Evolutionary conservation across 2,113 vertebrate genomes (phyloP).

Genomic region (Phaethornis superciliosus): DNA sequence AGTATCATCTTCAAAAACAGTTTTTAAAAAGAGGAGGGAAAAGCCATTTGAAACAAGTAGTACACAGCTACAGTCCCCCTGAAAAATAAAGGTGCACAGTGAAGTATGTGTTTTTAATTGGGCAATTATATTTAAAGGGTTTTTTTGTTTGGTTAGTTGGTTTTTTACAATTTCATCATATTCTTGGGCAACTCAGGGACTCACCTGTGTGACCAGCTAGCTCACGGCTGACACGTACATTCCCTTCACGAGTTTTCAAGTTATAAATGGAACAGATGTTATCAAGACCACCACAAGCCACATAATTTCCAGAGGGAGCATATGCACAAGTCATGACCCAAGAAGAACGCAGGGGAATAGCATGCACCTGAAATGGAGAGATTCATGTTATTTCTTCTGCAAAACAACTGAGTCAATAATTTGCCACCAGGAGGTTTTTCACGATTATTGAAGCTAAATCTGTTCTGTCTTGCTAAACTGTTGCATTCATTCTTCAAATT

Average conservation of each 20-base stretch:
- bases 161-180: background rate
- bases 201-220: slow-evolving; percentile 97
- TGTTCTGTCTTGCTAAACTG: too few species aligned
- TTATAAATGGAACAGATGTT: slow-evolving; percentile 99
- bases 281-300: slow-evolving; percentile 97
- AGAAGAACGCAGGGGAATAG: slow-evolving; percentile 96
- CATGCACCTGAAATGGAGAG: slow-evolving; percentile 85
- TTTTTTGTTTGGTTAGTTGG: too few species aligned
- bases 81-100: background rate
- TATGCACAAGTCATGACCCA: slow-evolving; percentile 99
- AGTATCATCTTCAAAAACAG: background rate
- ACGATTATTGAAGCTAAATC: too few species aligned
- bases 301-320: slow-evolving; percentile 97
- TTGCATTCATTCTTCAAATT: too few species aligned
- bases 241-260: slow-evolving; percentile 98
- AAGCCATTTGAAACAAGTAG: background rate
- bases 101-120: fast-evolving
- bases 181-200: background rate
- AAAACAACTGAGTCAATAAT: background rate
- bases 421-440: background rate
- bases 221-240: slow-evolving; percentile 96
- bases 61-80: background rate
- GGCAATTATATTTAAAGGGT: background rate
- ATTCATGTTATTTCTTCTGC: background rate
- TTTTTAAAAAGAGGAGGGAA: background rate